Evolutionary conservation across 2,888 invertebrate genomes (phyloP).

Genomic region (Belgica antarctica): DNA sequence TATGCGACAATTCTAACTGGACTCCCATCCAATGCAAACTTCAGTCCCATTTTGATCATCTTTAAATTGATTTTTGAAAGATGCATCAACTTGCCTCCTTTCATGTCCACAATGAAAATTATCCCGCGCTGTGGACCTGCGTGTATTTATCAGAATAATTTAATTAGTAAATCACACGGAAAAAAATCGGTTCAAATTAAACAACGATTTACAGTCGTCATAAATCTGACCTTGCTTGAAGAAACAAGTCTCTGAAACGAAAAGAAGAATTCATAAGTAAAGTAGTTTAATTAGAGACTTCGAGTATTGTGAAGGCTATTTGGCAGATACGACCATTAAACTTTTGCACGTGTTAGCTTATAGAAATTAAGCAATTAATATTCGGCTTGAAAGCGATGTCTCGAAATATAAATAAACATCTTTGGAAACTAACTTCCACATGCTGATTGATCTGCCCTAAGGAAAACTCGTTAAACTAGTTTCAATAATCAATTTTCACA

Average conservation of each 20-base stretch:
- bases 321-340: too few relatives aligned
- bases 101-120: slow-evolving; percentile 14
- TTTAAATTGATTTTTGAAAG: slow-evolving; percentile 7
- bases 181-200: neutral
- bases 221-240: slow-evolving; percentile 14
- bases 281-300: too few relatives aligned
- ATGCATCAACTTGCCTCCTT: neutral
- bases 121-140: slow-evolving; percentile 22
- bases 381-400: too few relatives aligned
- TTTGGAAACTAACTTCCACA: too few relatives aligned
- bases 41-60: neutral
- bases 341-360: too few relatives aligned
- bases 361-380: too few relatives aligned
- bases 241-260: slow-evolving; percentile 1
- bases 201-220: neutral
- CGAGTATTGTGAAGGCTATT: too few relatives aligned
- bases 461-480: neutral
- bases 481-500: neutral
- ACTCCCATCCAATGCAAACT: neutral
- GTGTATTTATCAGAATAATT: neutral
- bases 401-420: too few relatives aligned
- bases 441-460: neutral
- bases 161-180: neutral
- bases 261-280: neutral
- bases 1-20: neutral